Percentiles rank a stretch among this genome's conserved stretches.
Conservation (phyloP, 2,113 vertebrate genomes). For the Laticauda colubrina region DNA sequence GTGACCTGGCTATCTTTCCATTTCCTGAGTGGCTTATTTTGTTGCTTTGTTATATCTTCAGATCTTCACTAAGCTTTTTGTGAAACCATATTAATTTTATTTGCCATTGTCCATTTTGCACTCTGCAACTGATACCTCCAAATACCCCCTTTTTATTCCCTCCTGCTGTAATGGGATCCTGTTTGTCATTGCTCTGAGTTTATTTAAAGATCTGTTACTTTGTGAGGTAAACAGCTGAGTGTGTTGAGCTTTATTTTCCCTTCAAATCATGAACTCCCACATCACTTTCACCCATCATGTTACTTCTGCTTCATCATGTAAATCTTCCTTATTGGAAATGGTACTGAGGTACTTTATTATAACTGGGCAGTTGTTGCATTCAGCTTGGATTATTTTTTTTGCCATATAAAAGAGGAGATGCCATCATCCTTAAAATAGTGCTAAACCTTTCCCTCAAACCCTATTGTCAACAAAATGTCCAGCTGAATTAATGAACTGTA, state of each 20-base stretch:
- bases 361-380: slow-evolving; percentile 73
- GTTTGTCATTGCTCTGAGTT: not conserved
- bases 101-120: not conserved
- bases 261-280: not conserved
- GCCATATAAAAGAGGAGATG: slow-evolving; percentile 70
- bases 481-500: slow-evolving; percentile 88
- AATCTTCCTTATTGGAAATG: not conserved
- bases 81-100: not conserved
- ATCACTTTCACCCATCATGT: not conserved
- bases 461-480: slow-evolving; percentile 77
- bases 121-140: not conserved
- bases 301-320: not conserved
- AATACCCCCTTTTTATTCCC: not conserved
- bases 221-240: not conserved
- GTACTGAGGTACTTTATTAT: slow-evolving; percentile 65
- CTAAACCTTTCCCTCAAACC: slow-evolving; percentile 78
- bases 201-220: not conserved
- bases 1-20: not conserved
- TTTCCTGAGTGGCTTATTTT: not conserved
- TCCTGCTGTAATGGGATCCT: not conserved
- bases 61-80: not conserved
- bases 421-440: slow-evolving; percentile 71
- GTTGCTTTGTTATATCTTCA: not conserved
- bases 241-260: not conserved
- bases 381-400: slow-evolving; percentile 71